These are phyloP conservation scores for Dicerorhinus sumatrensis DNA, from an alignment of 2,113 vertebrate genomes.

Conservation along the genomic window DNA sequence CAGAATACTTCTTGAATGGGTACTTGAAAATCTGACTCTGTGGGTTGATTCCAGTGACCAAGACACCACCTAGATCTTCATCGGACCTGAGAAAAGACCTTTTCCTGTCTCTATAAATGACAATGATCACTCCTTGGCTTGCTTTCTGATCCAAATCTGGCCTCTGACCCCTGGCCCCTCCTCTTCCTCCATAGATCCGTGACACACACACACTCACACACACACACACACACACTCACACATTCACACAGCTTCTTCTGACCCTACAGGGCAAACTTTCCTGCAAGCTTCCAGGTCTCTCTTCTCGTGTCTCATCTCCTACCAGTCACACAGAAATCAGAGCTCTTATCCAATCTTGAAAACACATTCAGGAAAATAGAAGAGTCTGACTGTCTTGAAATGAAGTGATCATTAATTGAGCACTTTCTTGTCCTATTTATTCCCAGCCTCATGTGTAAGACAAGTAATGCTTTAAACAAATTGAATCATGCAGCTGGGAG, in stretches of 20 bases:
- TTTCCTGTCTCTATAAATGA: neutral
- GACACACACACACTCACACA: neutral
- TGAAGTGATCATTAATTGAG: constrained; percentile 65
- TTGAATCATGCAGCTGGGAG: constrained; percentile 63
- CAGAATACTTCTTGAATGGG: neutral
- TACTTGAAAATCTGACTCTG: neutral
- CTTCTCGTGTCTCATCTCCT: neutral
- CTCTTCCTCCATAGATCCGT: neutral
- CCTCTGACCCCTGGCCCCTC: rapidly evolving
- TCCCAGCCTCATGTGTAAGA: constrained; percentile 49
- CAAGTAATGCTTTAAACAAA: constrained; percentile 71
- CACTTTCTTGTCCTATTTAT: constrained; percentile 71
- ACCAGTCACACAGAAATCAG: neutral
- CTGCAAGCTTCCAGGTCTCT: neutral
- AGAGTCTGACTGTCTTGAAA: constrained; percentile 37
- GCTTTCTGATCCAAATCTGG: neutral
- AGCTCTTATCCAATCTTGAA: constrained; percentile 25
- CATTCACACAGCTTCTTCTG: neutral
- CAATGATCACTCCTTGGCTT: neutral
- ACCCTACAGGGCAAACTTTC: neutral
- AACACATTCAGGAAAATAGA: constrained; percentile 50
- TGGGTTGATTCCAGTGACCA: neutral
- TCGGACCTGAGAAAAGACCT: neutral
- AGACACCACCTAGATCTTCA: neutral
- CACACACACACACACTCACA: neutral